These are phyloP conservation scores for Menura novaehollandiae DNA, from an alignment of 2,113 vertebrate genomes.

Conservation along the genomic window DNA sequence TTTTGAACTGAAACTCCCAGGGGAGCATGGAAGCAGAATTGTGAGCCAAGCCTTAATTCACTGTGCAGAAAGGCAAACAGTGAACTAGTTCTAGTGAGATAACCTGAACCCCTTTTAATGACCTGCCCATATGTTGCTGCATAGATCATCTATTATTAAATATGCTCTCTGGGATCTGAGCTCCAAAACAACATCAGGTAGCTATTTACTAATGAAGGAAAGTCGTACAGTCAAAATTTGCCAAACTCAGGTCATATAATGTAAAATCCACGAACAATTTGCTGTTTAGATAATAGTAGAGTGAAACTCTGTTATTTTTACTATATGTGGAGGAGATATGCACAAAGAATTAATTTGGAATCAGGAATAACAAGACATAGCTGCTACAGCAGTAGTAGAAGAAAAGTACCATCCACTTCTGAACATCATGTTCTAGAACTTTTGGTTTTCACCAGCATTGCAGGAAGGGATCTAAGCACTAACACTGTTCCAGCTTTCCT, in stretches of 20 bases:
- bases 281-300: background rate
- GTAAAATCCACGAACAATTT: background rate
- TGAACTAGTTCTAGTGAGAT: background rate
- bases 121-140: background rate
- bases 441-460: background rate
- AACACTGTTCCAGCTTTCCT: background rate
- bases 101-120: background rate
- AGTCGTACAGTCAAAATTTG: background rate
- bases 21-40: background rate
- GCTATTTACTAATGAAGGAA: background rate
- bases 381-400: background rate
- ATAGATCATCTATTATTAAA: background rate
- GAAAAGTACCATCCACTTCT: background rate
- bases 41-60: background rate
- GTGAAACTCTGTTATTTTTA: background rate
- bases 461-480: background rate
- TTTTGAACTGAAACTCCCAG: background rate
- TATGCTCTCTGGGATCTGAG: background rate
- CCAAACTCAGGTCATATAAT: background rate
- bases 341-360: background rate
- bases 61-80: background rate
- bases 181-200: background rate
- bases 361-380: background rate
- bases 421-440: background rate
- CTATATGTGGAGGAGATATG: background rate